A percentile compares a stretch with the other conserved stretches of the same genome.
Conservation (phyloP, 2,113 vertebrate species). For the Gallinago paraguaiae region DNA sequence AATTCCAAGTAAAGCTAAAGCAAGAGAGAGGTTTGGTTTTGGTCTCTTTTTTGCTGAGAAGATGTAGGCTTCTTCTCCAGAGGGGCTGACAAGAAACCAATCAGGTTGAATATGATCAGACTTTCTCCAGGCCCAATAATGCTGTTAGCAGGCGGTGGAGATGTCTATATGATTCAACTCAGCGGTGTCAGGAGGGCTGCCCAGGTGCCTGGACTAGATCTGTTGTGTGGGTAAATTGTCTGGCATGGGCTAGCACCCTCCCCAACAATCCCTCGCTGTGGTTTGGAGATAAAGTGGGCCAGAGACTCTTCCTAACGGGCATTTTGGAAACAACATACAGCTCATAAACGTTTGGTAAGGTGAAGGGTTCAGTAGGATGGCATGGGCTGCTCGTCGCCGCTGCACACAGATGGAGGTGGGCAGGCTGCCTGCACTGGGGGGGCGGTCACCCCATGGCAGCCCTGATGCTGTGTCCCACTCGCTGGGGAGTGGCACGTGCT, state of each 20-base stretch:
- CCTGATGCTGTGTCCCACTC: rapidly evolving
- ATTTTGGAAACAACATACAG: neutral
- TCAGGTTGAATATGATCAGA: neutral
- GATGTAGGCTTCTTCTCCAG: neutral
- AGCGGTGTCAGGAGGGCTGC: neutral
- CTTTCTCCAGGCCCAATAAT: neutral
- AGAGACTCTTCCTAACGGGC: neutral
- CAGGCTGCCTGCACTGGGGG: neutral
- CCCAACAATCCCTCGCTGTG: rapidly evolving
- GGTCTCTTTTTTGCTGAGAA: neutral
- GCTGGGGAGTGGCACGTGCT: rapidly evolving
- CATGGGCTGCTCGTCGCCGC: neutral
- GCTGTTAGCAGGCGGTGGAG: neutral
- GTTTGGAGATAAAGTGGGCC: neutral
- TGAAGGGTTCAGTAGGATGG: neutral
- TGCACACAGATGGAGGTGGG: rapidly evolving
- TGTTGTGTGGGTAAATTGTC: neutral
- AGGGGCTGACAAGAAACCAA: neutral
- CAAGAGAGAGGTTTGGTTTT: neutral
- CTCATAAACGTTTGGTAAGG: neutral
- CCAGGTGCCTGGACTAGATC: neutral
- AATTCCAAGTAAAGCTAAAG: neutral
- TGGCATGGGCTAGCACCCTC: neutral
- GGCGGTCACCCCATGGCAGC: neutral
- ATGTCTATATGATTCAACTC: neutral